Percentiles rank a stretch among this genome's conserved stretches.
phyloP scores from a whole-genome alignment of 2,797 vertebrate species.

The Mormyrops boulengeri region DNA sequence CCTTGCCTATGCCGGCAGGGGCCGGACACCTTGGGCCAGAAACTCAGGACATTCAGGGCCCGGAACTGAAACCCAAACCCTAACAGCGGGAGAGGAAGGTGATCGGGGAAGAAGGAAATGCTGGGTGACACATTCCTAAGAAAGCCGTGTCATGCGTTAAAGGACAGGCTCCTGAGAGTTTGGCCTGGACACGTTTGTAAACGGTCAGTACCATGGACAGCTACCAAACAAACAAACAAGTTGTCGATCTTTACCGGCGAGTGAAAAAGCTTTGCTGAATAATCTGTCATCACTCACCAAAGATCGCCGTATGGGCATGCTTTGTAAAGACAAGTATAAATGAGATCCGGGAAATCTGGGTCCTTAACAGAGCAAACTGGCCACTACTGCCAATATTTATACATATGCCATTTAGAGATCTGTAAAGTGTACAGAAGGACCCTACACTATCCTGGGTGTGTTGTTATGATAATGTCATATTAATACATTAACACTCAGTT shows the following conservation, averaged over 20 bases:
- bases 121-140: background rate
- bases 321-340: background rate
- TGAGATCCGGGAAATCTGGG: background rate
- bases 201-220: constrained; percentile 13
- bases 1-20: background rate
- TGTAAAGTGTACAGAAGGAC: background rate
- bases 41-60: background rate
- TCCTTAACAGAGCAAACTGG: background rate
- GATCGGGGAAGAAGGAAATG: background rate
- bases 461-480: background rate
- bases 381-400: background rate
- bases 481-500: background rate
- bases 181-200: background rate
- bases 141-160: background rate
- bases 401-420: background rate
- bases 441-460: background rate
- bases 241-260: background rate
- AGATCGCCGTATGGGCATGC: background rate
- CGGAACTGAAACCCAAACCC: background rate
- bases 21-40: background rate
- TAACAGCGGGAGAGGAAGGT: background rate
- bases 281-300: background rate
- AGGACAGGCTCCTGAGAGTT: background rate
- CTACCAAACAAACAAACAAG: constrained; percentile 19
- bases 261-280: background rate